A percentile compares a stretch with the other conserved stretches of the same genome.
Evolutionary conservation across 2,888 invertebrate species (phyloP).

Genomic region (Odiellus spinosus): DNA sequence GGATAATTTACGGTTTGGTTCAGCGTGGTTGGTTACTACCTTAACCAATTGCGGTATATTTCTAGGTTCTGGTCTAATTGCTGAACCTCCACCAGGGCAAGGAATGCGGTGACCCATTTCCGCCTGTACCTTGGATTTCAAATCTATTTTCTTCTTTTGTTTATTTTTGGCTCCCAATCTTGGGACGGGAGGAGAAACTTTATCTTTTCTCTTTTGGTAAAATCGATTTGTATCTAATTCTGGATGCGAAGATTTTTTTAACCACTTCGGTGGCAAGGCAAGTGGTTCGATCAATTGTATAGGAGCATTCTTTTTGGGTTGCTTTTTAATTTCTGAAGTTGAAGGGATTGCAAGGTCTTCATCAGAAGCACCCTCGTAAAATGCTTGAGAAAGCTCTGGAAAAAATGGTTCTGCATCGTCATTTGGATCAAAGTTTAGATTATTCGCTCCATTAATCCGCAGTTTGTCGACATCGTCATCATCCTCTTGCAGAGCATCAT

Average conservation of each 20-base stretch:
- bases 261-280: constrained; percentile 1
- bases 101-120: constrained; percentile 4
- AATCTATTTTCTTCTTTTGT: background rate
- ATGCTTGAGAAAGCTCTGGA: constrained; percentile 3
- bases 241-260: background rate
- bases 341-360: background rate
- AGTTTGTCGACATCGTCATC: background rate
- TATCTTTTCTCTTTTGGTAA: no score
- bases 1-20: no score
- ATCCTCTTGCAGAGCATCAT: no score
- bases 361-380: background rate
- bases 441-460: background rate
- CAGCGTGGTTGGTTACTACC: no score
- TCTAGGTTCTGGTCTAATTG: background rate
- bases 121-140: background rate
- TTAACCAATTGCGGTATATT: no score
- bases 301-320: background rate
- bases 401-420: constrained; percentile 1
- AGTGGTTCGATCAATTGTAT: constrained; percentile 5
- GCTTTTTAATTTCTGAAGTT: background rate
- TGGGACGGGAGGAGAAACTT: background rate
- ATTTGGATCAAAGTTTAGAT: background rate
- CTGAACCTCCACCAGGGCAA: constrained; percentile 4
- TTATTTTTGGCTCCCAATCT: background rate
- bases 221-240: background rate